A percentile compares a stretch with the other conserved stretches of the same genome.
These are phyloP conservation scores for Rhinogobius similis DNA, from an alignment of 2,113 vertebrate genomes.

Conservation along the genomic window DNA sequence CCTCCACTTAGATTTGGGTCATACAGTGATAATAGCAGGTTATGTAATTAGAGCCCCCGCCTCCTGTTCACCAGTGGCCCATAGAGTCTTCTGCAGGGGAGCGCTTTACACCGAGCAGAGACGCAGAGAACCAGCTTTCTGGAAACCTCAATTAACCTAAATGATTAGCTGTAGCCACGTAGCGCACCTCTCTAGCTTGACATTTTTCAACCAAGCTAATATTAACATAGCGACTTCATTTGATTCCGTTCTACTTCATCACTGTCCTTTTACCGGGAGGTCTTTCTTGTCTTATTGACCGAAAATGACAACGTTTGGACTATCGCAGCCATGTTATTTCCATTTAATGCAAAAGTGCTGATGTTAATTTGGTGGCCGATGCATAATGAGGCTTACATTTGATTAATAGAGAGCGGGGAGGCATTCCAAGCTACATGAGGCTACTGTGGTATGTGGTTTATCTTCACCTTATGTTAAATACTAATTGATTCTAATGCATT, in stretches of 20 bases:
- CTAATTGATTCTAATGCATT: constrained; percentile 73
- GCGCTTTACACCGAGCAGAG: constrained; percentile 35
- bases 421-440: constrained; percentile 39
- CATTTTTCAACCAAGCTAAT: constrained; percentile 73
- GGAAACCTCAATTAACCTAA: constrained; percentile 79
- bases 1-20: constrained; percentile 52
- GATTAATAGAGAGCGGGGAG: constrained; percentile 61
- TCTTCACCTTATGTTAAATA: constrained; percentile 70
- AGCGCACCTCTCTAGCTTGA: constrained; percentile 51
- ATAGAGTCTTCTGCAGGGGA: constrained; percentile 37
- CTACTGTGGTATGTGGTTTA: constrained; percentile 48
- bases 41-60: constrained; percentile 54
- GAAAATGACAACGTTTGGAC: constrained; percentile 63
- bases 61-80: constrained; percentile 37
- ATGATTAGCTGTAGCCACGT: constrained; percentile 68
- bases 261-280: constrained; percentile 57
- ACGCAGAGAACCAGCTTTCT: constrained; percentile 45
- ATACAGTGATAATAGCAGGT: constrained; percentile 53
- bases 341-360: constrained; percentile 54
- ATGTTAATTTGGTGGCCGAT: constrained; percentile 49
- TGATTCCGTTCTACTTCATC: constrained; percentile 55
- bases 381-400: constrained; percentile 64
- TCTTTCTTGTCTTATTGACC: constrained; percentile 53
- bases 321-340: constrained; percentile 41
- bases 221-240: constrained; percentile 66